Percentiles rank a stretch among this genome's conserved stretches.
phyloP scores from a whole-genome alignment of 2,888 invertebrate genomes.

The Drosophila stalkeri region DNA sequence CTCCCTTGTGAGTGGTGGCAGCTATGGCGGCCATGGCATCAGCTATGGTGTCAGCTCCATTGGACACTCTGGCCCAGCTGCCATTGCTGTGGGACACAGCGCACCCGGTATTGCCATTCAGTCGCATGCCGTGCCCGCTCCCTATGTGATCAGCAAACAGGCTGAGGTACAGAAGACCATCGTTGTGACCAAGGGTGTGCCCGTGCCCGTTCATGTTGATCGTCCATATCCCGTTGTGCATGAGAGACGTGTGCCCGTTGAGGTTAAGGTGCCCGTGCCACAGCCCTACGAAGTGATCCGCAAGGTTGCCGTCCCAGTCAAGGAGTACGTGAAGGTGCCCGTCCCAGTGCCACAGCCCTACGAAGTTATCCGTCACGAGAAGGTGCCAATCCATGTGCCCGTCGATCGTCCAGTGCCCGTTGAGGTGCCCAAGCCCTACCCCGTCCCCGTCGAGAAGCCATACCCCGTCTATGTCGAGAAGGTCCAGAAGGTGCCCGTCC shows the following conservation, averaged over 20 bases:
- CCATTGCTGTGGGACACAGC: constrained; percentile 77
- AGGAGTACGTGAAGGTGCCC: constrained; percentile 89
- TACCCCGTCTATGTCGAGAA: constrained; percentile 87
- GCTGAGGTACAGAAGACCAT: constrained; percentile 88
- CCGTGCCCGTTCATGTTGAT: constrained; percentile 91
- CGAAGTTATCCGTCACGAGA: constrained; percentile 86
- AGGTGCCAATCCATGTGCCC: constrained; percentile 87
- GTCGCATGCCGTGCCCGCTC: constrained; percentile 66
- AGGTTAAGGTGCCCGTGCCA: constrained; percentile 89
- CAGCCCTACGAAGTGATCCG: constrained; percentile 90
- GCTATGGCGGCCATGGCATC: constrained; percentile 73
- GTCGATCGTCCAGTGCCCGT: constrained; percentile 89
- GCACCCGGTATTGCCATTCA: constrained; percentile 72
- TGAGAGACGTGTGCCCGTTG: constrained; percentile 87
- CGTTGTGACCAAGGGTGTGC: constrained; percentile 91
- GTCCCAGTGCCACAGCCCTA: constrained; percentile 88
- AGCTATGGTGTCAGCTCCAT: constrained; percentile 77
- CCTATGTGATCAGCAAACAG: constrained; percentile 85
- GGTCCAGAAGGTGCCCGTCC: constrained; percentile 88
- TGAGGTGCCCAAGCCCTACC: constrained; percentile 89
- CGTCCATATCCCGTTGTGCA: constrained; percentile 90
- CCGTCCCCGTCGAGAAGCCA: constrained; percentile 89
- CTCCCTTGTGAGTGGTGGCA: constrained; percentile 85
- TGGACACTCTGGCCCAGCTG: constrained; percentile 52
- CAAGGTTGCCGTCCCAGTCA: constrained; percentile 89